Evolutionary conservation across 2,113 vertebrate genomes (phyloP).

Genomic region (Corythoichthys intestinalis): DNA sequence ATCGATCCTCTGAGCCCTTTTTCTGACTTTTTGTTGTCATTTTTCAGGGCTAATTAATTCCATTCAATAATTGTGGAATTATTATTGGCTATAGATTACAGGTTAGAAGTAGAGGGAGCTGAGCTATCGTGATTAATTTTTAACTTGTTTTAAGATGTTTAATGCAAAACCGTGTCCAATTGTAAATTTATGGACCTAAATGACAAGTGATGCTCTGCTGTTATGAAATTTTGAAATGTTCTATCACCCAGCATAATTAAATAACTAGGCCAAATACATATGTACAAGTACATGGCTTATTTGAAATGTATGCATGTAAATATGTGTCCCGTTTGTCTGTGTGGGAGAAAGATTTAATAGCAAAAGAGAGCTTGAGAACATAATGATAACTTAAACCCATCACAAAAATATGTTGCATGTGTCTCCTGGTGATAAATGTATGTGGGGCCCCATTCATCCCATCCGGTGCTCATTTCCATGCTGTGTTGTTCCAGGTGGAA

Average conservation of each 20-base stretch:
- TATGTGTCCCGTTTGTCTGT: conserved; percentile 21
- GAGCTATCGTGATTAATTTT: background rate
- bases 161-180: conserved; percentile 19
- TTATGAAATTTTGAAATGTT: conserved; percentile 7
- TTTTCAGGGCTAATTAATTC: no score
- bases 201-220: conserved; percentile 5
- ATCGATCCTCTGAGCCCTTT: no score
- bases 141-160: conserved; percentile 22
- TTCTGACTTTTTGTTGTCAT: no score
- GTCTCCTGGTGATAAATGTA: conserved; percentile 2
- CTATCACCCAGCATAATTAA: conserved; percentile 10
- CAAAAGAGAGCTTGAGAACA: conserved; percentile 18
- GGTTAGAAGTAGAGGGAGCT: no score
- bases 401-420: conserved; percentile 40
- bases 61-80: no score
- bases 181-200: conserved; percentile 17
- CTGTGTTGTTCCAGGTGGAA: conserved; percentile 71
- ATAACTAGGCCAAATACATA: conserved; percentile 15
- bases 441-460: background rate
- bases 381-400: conserved; percentile 24
- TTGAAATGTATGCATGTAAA: conserved; percentile 28
- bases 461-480: conserved; percentile 11
- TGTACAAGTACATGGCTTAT: conserved; percentile 8
- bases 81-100: no score
- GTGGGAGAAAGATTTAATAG: conserved; percentile 16